Conservation (phyloP, 2,888 invertebrate genomes). For the Agapostemon virescens region DNA sequence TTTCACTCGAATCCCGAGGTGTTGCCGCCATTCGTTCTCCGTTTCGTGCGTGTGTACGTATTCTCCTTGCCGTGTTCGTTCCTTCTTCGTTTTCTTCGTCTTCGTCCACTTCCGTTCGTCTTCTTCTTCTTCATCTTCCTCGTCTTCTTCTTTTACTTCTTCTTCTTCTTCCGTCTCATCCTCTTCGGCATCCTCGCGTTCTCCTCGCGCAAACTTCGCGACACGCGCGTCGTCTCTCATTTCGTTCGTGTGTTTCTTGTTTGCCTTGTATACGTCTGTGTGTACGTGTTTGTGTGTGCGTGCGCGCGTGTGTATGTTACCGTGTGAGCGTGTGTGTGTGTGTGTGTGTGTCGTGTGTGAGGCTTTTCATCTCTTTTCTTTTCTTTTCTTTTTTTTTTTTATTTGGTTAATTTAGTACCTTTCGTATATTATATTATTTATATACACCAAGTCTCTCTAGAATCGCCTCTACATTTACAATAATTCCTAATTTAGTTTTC, state of each 20-base stretch:
- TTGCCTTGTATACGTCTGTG: too few relatives aligned
- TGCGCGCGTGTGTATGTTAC: too few relatives aligned
- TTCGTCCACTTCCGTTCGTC: neutral
- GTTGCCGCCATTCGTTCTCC: neutral
- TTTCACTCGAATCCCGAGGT: constrained; percentile 59
- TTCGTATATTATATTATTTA: constrained; percentile 76
- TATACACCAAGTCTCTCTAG: constrained; percentile 74
- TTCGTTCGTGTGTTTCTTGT: constrained; percentile 51
- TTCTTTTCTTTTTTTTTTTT: too few relatives aligned
- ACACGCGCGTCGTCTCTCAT: neutral
- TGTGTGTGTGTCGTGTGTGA: too few relatives aligned
- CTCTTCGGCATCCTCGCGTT: neutral
- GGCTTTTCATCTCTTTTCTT: constrained; percentile 52
- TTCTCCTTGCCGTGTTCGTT: neutral
- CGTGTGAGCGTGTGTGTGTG: too few relatives aligned
- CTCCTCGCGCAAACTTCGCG: neutral
- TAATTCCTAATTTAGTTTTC: constrained; percentile 64
- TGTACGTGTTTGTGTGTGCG: too few relatives aligned
- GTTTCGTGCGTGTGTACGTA: neutral
- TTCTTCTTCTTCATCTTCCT: constrained; percentile 4
- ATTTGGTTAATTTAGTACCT: constrained; percentile 75
- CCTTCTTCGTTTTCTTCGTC: neutral
- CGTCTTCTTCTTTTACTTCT: neutral
- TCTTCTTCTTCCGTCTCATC: neutral
- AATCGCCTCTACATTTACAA: constrained; percentile 66